Conservation (phyloP, 2,113 vertebrate species). For the Myrmecophaga tridactyla region DNA sequence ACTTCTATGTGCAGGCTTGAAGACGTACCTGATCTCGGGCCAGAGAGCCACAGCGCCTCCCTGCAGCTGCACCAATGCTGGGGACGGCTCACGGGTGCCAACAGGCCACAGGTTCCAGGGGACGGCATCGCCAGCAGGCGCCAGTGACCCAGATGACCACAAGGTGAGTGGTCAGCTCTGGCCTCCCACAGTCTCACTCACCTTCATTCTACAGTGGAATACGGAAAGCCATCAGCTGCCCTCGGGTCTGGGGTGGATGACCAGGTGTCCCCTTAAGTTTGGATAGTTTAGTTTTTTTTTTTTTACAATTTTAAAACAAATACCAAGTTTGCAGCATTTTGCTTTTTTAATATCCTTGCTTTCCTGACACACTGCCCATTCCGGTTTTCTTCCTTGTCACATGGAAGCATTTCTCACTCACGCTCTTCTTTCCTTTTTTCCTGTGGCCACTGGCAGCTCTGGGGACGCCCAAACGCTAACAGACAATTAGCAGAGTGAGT, state of each 20-base stretch:
- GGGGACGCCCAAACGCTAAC: background rate
- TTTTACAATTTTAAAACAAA: constrained; percentile 12
- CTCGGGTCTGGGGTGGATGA: background rate
- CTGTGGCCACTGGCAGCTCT: background rate
- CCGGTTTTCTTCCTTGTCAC: constrained; percentile 8
- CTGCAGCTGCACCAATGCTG: constrained; percentile 89
- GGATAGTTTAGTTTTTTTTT: too few species aligned
- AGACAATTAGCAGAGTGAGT: background rate
- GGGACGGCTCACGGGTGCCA: constrained; percentile 82
- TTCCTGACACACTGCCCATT: background rate
- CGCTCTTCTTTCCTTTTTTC: constrained; percentile 12
- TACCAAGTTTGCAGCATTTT: constrained; percentile 45
- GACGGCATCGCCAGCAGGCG: constrained; percentile 77
- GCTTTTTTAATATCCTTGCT: constrained; percentile 37
- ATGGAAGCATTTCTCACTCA: background rate
- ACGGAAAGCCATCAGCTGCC: constrained; percentile 24
- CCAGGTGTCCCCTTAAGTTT: background rate
- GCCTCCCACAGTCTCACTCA: constrained; percentile 60
- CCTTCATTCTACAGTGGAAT: constrained; percentile 60
- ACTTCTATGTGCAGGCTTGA: constrained; percentile 87
- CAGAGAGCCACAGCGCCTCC: constrained; percentile 87
- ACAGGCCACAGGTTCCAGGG: constrained; percentile 77
- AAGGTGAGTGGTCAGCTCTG: constrained; percentile 83
- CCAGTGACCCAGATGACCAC: constrained; percentile 79
- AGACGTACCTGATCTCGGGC: constrained; percentile 95